Evolutionary conservation across 2,888 invertebrate species (phyloP).

Genomic region (Dastarcus helophoroides): DNA sequence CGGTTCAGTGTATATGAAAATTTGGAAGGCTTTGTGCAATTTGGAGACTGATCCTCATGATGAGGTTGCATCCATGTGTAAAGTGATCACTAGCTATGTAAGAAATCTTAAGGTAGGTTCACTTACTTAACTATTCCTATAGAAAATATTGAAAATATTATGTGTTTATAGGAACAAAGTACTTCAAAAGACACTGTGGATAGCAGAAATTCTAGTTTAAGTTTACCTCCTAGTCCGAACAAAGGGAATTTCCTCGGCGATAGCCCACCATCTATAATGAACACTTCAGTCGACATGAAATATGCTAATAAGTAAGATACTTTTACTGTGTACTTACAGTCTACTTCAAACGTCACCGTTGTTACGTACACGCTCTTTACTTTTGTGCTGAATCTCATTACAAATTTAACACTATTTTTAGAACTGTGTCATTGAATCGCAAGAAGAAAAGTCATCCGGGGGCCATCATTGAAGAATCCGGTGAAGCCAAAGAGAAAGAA

Average conservation of each 20-base stretch:
- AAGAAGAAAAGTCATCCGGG: constrained; percentile 26
- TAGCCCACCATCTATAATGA: constrained; percentile 44
- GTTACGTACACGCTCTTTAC: no score
- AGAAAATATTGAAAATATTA: constrained; percentile 4
- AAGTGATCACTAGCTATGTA: constrained; percentile 66
- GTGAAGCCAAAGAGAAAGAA: constrained; percentile 14
- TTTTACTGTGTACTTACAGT: no score
- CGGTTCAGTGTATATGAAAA: constrained; percentile 73
- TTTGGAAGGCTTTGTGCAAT: constrained; percentile 73
- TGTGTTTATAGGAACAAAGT: constrained; percentile 32
- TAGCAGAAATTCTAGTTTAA: constrained; percentile 40
- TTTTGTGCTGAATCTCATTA: no score
- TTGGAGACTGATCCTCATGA: constrained; percentile 83
- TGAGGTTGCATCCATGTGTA: constrained; percentile 67
- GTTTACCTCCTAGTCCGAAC: constrained; percentile 49
- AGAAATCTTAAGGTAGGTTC: constrained; percentile 48
- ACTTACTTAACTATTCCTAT: no score
- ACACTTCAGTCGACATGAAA: no score
- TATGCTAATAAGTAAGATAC: no score
- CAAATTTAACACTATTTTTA: constrained; percentile 16
- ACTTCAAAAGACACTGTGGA: constrained; percentile 5
- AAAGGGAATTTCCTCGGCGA: constrained; percentile 40
- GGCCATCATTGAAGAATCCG: constrained; percentile 37
- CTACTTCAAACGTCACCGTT: no score
- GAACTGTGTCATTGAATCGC: constrained; percentile 15